phyloP scores from a whole-genome alignment of 35 echinoderm and acorn worm genomes.

The Apostichopus japonicus region DNA sequence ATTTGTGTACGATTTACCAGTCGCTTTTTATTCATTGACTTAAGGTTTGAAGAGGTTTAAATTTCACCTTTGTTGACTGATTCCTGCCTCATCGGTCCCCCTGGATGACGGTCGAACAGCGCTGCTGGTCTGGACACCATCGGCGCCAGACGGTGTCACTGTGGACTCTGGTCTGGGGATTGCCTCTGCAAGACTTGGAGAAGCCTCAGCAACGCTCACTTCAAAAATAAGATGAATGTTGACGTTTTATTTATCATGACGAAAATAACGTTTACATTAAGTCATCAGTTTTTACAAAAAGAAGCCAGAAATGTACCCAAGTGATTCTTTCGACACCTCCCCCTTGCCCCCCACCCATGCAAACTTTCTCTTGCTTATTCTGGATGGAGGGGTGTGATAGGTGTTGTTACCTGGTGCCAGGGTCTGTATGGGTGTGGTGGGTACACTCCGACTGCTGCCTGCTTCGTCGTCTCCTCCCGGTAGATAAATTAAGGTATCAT shows the following conservation, averaged over 20 bases:
- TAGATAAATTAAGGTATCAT: conserved; percentile 84
- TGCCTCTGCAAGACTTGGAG: conserved; percentile 41
- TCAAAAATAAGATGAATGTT: not conserved
- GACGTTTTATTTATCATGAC: too few species aligned
- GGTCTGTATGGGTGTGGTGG: conserved; percentile 81
- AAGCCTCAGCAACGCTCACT: conserved; percentile 56
- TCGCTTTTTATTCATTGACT: too few species aligned
- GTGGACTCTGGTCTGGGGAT: conserved; percentile 42
- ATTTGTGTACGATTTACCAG: too few species aligned
- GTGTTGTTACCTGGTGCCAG: conserved; percentile 71
- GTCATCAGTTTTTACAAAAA: too few species aligned
- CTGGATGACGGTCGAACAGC: conserved; percentile 27
- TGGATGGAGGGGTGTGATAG: too few species aligned
- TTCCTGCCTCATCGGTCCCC: conserved; percentile 45
- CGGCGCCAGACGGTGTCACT: conserved; percentile 17
- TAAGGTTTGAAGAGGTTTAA: too few species aligned
- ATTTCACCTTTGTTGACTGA: conserved; percentile 40
- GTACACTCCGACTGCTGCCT: conserved; percentile 87
- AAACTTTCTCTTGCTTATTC: too few species aligned
- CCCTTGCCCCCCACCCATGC: too few species aligned
- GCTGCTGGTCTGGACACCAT: conserved; percentile 44
- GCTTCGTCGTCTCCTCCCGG: conserved; percentile 84
- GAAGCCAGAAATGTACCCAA: too few species aligned
- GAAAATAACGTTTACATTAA: too few species aligned
- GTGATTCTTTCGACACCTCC: too few species aligned